These are phyloP conservation scores for Calidris pygmaea DNA, from an alignment of 2,113 vertebrate species.

Conservation along the genomic window DNA sequence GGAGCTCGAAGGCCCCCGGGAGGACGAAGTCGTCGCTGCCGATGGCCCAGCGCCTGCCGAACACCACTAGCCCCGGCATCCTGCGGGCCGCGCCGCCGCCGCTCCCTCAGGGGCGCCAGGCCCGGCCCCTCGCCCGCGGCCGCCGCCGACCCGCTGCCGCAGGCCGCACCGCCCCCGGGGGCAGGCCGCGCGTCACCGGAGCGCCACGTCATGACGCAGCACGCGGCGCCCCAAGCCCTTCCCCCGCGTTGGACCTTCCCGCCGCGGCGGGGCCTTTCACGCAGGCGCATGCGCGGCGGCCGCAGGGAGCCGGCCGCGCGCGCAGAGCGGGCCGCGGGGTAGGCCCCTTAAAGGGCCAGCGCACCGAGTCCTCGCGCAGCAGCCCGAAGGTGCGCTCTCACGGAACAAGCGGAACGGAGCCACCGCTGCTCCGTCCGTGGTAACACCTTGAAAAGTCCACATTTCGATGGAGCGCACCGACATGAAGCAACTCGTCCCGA, in stretches of 20 bases:
- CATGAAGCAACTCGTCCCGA: rapidly evolving
- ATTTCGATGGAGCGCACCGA: neutral
- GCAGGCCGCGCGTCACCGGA: neutral
- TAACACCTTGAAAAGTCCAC: rapidly evolving
- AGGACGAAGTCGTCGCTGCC: slow-evolving; percentile 96
- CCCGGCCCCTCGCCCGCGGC: too few species aligned
- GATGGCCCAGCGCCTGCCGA: slow-evolving; percentile 92
- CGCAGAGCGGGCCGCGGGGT: neutral
- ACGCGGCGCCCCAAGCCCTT: neutral
- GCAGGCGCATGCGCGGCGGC: neutral
- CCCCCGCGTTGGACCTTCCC: neutral
- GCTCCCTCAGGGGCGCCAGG: neutral
- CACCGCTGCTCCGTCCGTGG: rapidly evolving
- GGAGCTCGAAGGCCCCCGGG: slow-evolving; percentile 86
- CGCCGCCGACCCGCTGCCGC: rapidly evolving
- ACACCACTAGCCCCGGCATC: slow-evolving; percentile 90
- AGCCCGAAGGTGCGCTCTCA: neutral
- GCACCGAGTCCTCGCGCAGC: neutral
- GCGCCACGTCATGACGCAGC: neutral
- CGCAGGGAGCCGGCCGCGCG: neutral
- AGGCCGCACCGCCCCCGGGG: neutral
- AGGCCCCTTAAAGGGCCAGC: neutral
- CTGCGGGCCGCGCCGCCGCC: neutral
- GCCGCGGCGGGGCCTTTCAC: neutral
- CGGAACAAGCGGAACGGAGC: too few species aligned